A percentile compares a stretch with the other conserved stretches of the same genome.
Evolutionary conservation across 2,888 invertebrate genomes (phyloP).

Genomic region (Drosophila mulleri): DNA sequence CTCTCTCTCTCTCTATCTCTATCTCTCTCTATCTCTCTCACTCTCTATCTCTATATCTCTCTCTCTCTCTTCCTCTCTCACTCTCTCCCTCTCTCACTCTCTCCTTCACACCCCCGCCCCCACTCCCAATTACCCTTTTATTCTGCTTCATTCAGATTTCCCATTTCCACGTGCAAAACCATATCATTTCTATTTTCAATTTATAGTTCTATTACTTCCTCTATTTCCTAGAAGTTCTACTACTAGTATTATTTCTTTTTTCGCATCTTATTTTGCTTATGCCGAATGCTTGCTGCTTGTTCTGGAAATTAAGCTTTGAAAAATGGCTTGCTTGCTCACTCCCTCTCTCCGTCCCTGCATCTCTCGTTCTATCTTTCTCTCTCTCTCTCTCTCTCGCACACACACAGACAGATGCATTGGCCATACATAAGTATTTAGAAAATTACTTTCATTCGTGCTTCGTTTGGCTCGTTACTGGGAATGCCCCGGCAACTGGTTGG

Average conservation of each 20-base stretch:
- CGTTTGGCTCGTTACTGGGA: slow-evolving; percentile 72
- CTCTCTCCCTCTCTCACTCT: not conserved
- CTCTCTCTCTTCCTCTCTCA: not conserved
- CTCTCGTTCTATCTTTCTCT: too few relatives aligned
- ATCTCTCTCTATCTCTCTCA: too few relatives aligned
- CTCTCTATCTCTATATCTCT: not conserved
- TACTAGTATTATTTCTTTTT: not conserved
- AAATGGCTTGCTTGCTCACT: slow-evolving; percentile 56
- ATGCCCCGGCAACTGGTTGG: slow-evolving; percentile 50
- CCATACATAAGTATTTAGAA: slow-evolving; percentile 71
- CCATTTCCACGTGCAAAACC: not conserved
- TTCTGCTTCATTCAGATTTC: not conserved
- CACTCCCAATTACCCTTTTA: too few relatives aligned
- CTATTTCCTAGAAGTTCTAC: slow-evolving; percentile 12
- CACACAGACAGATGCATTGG: slow-evolving; percentile 20
- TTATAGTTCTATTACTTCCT: slow-evolving; percentile 9
- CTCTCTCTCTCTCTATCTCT: too few relatives aligned
- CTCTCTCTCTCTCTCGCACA: slow-evolving; percentile 12
- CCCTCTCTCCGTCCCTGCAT: not conserved
- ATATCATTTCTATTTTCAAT: slow-evolving; percentile 1
- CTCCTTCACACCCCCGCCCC: not conserved
- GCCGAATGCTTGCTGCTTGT: slow-evolving; percentile 48
- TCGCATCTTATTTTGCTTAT: slow-evolving; percentile 34
- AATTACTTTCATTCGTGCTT: slow-evolving; percentile 79
- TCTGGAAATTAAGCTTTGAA: slow-evolving; percentile 78